Percentiles rank a stretch among this genome's conserved stretches.
Conservation (phyloP, 2,797 vertebrate species). For the Gastrophryne carolinensis region DNA sequence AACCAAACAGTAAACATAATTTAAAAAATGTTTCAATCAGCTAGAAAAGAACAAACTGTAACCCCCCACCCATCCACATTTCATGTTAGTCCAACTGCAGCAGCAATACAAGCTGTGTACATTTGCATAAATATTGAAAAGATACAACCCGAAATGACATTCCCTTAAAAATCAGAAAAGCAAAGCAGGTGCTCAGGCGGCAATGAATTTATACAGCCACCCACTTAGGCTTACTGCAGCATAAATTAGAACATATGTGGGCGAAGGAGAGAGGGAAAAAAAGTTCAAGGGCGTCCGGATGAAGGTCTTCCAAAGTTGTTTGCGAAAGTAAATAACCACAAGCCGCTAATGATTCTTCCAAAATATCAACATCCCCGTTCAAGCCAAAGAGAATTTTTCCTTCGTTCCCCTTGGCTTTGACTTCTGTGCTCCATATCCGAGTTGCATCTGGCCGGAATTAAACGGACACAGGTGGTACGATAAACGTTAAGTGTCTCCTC, state of each 20-base stretch:
- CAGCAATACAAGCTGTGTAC: not conserved
- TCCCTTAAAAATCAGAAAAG: constrained; percentile 7
- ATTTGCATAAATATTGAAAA: constrained; percentile 2
- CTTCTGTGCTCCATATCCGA: constrained; percentile 21
- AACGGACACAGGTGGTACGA: constrained; percentile 48
- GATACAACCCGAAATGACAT: not conserved
- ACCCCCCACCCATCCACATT: not conserved
- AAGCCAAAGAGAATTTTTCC: constrained; percentile 40
- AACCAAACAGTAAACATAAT: not conserved
- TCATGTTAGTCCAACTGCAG: not conserved
- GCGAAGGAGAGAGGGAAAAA: not conserved
- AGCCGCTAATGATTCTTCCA: constrained; percentile 35
- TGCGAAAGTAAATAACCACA: constrained; percentile 19
- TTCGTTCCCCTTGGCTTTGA: constrained; percentile 46
- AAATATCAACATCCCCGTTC: constrained; percentile 6
- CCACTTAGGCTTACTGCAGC: not conserved
- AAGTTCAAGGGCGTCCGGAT: constrained; percentile 27
- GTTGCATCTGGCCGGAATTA: constrained; percentile 46
- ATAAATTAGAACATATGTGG: constrained; percentile 27
- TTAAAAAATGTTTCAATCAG: not conserved
- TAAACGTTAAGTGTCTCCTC: constrained; percentile 43
- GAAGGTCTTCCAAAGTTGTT: constrained; percentile 41
- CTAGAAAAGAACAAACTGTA: not conserved
- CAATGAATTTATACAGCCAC: constrained; percentile 2
- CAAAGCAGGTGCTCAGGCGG: constrained; percentile 10